Evolutionary conservation across 2,888 invertebrate genomes (phyloP).

Genomic region (Buathra laborator): DNA sequence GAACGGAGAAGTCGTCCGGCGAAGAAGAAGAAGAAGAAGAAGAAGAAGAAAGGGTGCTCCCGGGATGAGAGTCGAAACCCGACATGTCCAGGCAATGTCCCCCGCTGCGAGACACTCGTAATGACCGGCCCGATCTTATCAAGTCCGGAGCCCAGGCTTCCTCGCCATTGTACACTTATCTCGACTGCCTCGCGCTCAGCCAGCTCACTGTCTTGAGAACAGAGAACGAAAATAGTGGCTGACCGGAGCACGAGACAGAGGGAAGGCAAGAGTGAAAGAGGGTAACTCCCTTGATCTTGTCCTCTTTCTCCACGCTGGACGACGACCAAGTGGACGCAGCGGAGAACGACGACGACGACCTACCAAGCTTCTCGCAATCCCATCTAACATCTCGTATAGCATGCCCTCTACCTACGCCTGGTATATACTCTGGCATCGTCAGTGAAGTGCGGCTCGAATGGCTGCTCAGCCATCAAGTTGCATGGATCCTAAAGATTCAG

Average conservation of each 20-base stretch:
- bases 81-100: slow-evolving; percentile 80
- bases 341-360: slow-evolving; percentile 44
- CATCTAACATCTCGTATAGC: slow-evolving; percentile 64
- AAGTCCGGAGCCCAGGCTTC: slow-evolving; percentile 73
- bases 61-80: slow-evolving; percentile 80
- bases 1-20: slow-evolving; percentile 55
- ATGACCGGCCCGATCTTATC: slow-evolving; percentile 83
- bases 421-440: slow-evolving; percentile 25
- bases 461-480: slow-evolving; percentile 23
- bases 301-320: slow-evolving; percentile 56
- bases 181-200: slow-evolving; percentile 73
- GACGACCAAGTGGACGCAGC: slow-evolving; percentile 50
- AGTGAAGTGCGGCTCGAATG: slow-evolving; percentile 28
- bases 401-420: slow-evolving; percentile 20
- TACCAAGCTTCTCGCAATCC: slow-evolving; percentile 59
- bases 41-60: slow-evolving; percentile 72
- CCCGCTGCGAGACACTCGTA: slow-evolving; percentile 82
- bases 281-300: slow-evolving; percentile 60
- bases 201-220: slow-evolving; percentile 67
- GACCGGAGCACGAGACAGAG: slow-evolving; percentile 38
- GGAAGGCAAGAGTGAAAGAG: slow-evolving; percentile 57
- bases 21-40: slow-evolving; percentile 53
- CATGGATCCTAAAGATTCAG: slow-evolving; percentile 5
- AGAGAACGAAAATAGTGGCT: slow-evolving; percentile 59
- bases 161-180: slow-evolving; percentile 81